Evolutionary conservation across 1,140 invertebrate species (phyloP).

Genomic region (Leucophenga varia): DNA sequence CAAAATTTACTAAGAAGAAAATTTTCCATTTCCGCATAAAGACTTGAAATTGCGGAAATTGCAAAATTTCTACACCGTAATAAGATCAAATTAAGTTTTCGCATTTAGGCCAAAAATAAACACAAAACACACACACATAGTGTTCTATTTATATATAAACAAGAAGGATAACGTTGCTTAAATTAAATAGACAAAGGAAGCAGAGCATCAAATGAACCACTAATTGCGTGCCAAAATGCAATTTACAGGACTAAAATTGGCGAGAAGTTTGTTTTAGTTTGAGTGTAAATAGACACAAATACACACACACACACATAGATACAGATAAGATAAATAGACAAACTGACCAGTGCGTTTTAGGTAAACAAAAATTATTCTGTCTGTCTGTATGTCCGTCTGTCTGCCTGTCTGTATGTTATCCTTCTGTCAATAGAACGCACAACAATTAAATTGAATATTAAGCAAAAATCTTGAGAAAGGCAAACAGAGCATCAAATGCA

Average conservation of each 20-base stretch:
- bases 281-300: too few species aligned
- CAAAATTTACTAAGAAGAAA: too few species aligned
- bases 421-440: constrained; percentile 19
- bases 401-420: constrained; percentile 17
- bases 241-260: constrained; percentile 46
- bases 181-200: constrained; percentile 7
- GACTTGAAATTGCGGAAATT: constrained; percentile 52
- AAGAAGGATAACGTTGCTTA: too few species aligned
- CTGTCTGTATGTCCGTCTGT: constrained; percentile 1
- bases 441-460: constrained; percentile 30
- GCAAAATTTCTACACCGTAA: constrained; percentile 53
- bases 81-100: constrained; percentile 53
- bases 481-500: constrained; percentile 19
- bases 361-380: constrained; percentile 5
- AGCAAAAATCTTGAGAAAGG: constrained; percentile 26
- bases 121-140: constrained; percentile 13
- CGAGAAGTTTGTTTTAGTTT: too few species aligned
- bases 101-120: constrained; percentile 23
- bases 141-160: constrained; percentile 4
- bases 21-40: too few species aligned
- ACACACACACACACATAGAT: neutral
- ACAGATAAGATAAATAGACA: constrained; percentile 1
- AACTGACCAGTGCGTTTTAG: neutral
- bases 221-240: constrained; percentile 56
- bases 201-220: constrained; percentile 47